phyloP scores from a whole-genome alignment of 2,888 invertebrate species.

The Callinectes sapidus region DNA sequence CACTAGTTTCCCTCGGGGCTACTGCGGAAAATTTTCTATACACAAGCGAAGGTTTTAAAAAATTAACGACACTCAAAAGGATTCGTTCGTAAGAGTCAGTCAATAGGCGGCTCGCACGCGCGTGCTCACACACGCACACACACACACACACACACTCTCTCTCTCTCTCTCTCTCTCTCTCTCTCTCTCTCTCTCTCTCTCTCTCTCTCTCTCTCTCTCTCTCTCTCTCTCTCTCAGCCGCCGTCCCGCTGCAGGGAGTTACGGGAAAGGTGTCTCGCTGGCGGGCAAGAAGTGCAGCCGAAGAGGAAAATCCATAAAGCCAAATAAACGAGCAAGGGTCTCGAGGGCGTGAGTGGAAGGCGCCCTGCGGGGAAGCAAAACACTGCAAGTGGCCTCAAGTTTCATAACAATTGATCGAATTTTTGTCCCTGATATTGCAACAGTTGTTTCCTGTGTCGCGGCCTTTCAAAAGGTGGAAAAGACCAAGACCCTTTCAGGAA shows the following conservation, averaged over 20 bases:
- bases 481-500: conserved; percentile 4
- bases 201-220: too few relatives aligned
- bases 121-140: neutral
- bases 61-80: conserved; percentile 17
- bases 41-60: neutral
- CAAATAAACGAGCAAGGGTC: conserved; percentile 22
- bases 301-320: conserved; percentile 24
- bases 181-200: too few relatives aligned
- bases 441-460: conserved; percentile 27
- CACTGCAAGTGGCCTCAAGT: conserved; percentile 20
- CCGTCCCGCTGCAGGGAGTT: neutral
- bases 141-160: conserved; percentile 12
- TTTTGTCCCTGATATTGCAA: conserved; percentile 24
- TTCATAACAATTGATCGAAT: conserved; percentile 35
- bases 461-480: neutral
- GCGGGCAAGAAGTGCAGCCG: conserved; percentile 31
- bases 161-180: too few relatives aligned
- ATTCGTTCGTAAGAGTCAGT: neutral
- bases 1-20: neutral
- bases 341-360: conserved; percentile 27
- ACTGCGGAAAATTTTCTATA: neutral
- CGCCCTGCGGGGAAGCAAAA: conserved; percentile 24
- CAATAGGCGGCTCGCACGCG: neutral
- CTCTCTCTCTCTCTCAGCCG: neutral
- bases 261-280: conserved; percentile 30